phyloP scores from a whole-genome alignment of 2,888 invertebrate species.

The Conomelus anceps region DNA sequence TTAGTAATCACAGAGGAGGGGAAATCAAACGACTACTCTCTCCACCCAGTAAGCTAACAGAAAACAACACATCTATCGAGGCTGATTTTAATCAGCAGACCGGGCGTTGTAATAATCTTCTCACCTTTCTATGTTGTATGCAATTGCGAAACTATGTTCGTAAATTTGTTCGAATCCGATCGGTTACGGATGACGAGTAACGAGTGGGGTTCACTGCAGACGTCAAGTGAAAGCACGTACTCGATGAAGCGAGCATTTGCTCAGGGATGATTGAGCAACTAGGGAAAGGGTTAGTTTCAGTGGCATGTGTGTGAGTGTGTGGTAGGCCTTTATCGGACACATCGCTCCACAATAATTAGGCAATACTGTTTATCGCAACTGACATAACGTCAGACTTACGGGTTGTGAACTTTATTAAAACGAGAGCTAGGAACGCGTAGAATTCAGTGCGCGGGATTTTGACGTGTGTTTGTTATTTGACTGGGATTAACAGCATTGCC shows the following conservation, averaged over 20 bases:
- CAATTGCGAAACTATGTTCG: background rate
- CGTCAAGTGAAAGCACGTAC: background rate
- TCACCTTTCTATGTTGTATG: background rate
- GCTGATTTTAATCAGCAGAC: background rate
- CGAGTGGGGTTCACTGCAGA: background rate
- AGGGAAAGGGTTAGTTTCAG: background rate
- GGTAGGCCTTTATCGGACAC: background rate
- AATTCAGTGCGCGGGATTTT: background rate
- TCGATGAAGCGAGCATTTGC: background rate
- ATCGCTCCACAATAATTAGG: background rate
- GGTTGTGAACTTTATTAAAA: background rate
- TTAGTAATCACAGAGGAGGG: background rate
- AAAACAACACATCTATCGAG: background rate
- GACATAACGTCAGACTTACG: background rate
- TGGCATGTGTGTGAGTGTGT: background rate
- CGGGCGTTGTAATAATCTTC: background rate
- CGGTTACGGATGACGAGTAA: background rate
- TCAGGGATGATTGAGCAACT: background rate
- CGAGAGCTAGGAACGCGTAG: background rate
- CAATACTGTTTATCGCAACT: background rate
- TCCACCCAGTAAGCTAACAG: background rate
- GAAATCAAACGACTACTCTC: background rate
- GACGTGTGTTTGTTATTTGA: background rate
- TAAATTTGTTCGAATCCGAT: background rate
- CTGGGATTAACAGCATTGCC: background rate